Conservation (phyloP, 2,113 vertebrate genomes). For the Heterochromis multidens region DNA sequence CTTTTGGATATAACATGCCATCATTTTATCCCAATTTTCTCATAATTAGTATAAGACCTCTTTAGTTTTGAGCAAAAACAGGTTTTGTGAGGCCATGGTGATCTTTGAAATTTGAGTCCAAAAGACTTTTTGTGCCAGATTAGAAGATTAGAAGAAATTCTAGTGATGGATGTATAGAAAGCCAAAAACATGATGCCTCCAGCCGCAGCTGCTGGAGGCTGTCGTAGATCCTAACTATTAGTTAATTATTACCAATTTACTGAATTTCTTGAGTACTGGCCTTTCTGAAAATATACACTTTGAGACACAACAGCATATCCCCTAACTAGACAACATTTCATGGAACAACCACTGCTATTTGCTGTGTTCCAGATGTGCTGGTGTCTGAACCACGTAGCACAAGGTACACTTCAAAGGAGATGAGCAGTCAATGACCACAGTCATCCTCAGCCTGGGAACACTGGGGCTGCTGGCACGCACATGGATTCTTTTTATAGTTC, state of each 20-base stretch:
- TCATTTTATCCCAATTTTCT: neutral
- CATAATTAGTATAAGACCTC: no score
- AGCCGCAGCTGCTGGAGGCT: neutral
- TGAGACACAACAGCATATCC: neutral
- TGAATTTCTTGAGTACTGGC: neutral
- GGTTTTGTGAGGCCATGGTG: fast-evolving
- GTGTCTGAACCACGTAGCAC: conserved; percentile 71
- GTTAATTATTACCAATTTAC: no score
- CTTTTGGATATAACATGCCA: neutral
- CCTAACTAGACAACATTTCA: neutral
- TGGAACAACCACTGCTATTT: conserved; percentile 19
- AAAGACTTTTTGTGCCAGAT: neutral
- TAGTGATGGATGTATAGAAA: neutral
- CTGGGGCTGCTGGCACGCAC: conserved; percentile 14
- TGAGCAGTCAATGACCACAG: conserved; percentile 73
- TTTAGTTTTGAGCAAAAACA: neutral
- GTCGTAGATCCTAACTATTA: neutral
- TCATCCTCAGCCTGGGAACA: conserved; percentile 52
- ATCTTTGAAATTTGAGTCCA: neutral
- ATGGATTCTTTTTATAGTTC: neutral
- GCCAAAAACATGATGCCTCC: neutral
- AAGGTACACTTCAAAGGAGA: conserved; percentile 69
- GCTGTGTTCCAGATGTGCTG: conserved; percentile 50
- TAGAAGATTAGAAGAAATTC: neutral
- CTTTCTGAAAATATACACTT: neutral